Conservation (phyloP, 2,888 invertebrate genomes). For the Drosophila neoperkinsi region DNA sequence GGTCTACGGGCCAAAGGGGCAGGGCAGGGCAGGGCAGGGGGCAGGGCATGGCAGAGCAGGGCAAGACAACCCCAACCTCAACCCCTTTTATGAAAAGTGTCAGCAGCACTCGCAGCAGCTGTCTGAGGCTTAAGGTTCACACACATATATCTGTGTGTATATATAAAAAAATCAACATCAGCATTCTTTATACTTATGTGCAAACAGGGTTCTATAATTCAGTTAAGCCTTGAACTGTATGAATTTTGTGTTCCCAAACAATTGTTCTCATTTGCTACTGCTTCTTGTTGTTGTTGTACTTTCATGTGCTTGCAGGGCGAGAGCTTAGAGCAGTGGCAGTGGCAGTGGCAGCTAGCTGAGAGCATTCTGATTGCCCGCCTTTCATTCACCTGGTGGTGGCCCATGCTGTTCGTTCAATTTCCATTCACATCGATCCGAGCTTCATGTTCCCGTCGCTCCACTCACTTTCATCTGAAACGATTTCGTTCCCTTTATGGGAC, state of each 20-base stretch:
- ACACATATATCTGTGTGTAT: background rate
- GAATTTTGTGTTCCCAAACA: slow-evolving; percentile 29
- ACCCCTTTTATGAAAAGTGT: slow-evolving; percentile 35
- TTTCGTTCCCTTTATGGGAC: slow-evolving; percentile 35
- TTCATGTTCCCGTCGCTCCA: slow-evolving; percentile 32
- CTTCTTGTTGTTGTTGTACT: background rate
- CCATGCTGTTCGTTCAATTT: slow-evolving; percentile 18
- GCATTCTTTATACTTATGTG: slow-evolving; percentile 9
- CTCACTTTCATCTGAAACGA: slow-evolving; percentile 51
- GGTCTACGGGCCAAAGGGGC: background rate
- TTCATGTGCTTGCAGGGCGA: slow-evolving; percentile 22
- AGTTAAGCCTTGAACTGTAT: slow-evolving; percentile 28
- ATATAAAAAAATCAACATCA: background rate
- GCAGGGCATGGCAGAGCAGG: background rate
- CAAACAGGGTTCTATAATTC: slow-evolving; percentile 5
- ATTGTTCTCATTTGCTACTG: slow-evolving; percentile 3
- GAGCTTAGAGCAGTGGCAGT: background rate
- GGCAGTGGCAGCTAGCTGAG: slow-evolving; percentile 1
- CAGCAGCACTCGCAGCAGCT: slow-evolving; percentile 48
- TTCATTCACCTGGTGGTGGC: slow-evolving; percentile 41
- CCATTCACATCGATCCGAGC: slow-evolving; percentile 48
- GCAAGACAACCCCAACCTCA: slow-evolving; percentile 28
- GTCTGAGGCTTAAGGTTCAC: slow-evolving; percentile 37
- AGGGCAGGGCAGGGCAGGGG: background rate
- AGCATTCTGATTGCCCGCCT: slow-evolving; percentile 42